Conservation (phyloP, 2,113 vertebrate genomes). For the Hystrix cristata region DNA sequence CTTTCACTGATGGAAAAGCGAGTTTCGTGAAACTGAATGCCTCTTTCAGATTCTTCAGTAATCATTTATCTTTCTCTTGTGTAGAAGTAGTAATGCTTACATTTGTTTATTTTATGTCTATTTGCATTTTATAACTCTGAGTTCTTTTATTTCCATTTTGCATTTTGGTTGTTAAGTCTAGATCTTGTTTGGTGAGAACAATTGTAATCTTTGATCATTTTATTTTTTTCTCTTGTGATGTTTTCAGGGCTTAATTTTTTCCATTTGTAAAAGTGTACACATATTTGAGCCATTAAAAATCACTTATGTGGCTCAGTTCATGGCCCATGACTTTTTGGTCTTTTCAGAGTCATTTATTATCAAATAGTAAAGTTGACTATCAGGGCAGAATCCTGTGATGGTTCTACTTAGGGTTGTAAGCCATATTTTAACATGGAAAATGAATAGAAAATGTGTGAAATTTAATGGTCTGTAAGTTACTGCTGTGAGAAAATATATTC, state of each 20-base stretch:
- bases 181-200: conserved; percentile 47
- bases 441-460: conserved; percentile 78
- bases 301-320: conserved; percentile 66
- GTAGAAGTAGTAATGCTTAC: background rate
- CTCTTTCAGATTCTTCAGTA: background rate
- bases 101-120: conserved; percentile 22
- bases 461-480: conserved; percentile 76
- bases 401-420: conserved; percentile 63
- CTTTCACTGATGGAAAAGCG: background rate
- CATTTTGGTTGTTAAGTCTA: conserved; percentile 50
- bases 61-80: conserved; percentile 2
- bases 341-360: conserved; percentile 63
- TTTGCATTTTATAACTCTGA: conserved; percentile 31
- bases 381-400: conserved; percentile 58
- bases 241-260: conserved; percentile 65
- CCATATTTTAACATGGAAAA: conserved; percentile 77
- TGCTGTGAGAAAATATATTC: conserved; percentile 78
- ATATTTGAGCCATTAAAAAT: conserved; percentile 72
- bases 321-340: conserved; percentile 61
- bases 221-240: conserved; percentile 60
- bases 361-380: conserved; percentile 69
- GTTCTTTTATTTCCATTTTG: conserved; percentile 31
- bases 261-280: conserved; percentile 48
- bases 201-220: conserved; percentile 33
- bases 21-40: background rate